Evolutionary conservation across 1,140 invertebrate species (phyloP).

Genomic region (Chironomus tepperi): DNA sequence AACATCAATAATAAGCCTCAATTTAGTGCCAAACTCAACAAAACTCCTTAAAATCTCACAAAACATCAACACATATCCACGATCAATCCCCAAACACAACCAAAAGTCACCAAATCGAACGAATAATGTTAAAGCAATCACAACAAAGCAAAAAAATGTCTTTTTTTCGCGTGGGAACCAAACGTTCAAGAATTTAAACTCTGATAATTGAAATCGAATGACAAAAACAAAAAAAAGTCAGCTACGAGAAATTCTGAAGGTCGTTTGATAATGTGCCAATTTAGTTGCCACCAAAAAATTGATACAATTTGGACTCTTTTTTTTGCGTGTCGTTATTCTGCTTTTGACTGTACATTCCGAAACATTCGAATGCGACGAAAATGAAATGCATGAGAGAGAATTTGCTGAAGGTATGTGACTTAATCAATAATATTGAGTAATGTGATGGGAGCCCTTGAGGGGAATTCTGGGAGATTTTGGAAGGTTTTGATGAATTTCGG

Average conservation of each 20-base stretch:
- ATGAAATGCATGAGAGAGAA: background rate
- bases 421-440: constrained; percentile 1
- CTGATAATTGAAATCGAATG: background rate
- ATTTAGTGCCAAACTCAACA: no score
- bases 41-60: no score
- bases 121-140: background rate
- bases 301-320: background rate
- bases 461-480: no score
- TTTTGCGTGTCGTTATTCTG: no score
- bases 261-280: constrained; percentile 18
- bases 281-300: constrained; percentile 10
- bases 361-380: background rate
- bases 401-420: background rate
- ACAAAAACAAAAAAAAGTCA: no score
- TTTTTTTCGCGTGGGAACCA: constrained; percentile 12
- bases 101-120: no score
- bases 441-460: no score
- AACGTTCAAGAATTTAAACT: background rate
- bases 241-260: background rate
- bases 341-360: no score
- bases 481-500: no score
- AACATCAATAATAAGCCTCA: no score
- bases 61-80: no score
- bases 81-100: no score
- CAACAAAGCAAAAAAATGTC: background rate